Conservation (phyloP, 2,888 invertebrate species). For the Teleogryllus oceanicus region DNA sequence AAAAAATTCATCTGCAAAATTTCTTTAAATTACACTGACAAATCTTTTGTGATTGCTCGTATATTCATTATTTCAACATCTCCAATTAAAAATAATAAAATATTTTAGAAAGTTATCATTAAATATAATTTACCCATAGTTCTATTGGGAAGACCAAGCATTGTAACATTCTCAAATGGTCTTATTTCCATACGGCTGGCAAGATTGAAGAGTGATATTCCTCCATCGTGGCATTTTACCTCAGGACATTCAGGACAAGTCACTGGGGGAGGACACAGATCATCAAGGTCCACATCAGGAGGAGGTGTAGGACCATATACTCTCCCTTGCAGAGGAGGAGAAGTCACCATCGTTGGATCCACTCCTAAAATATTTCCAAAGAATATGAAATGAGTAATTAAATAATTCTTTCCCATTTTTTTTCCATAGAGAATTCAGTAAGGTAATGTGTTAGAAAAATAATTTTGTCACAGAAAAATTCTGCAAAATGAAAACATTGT, state of each 20-base stretch:
- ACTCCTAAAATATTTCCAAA: constrained; percentile 53
- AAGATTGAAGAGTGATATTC: constrained; percentile 57
- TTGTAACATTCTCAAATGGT: constrained; percentile 58
- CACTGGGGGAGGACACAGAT: constrained; percentile 59
- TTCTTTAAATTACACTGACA: background rate
- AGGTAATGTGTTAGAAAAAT: too few relatives aligned
- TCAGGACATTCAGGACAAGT: constrained; percentile 62
- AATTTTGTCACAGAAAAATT: too few relatives aligned
- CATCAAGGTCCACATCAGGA: constrained; percentile 55
- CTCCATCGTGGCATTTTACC: constrained; percentile 56
- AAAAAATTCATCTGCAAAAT: background rate
- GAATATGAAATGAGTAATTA: constrained; percentile 46
- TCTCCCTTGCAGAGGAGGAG: constrained; percentile 48
- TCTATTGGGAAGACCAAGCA: constrained; percentile 54
- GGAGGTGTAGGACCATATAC: constrained; percentile 62
- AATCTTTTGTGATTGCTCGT: background rate
- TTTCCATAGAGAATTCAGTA: too few relatives aligned
- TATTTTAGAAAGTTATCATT: too few relatives aligned
- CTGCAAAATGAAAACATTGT: too few relatives aligned
- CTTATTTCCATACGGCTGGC: constrained; percentile 53
- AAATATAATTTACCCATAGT: constrained; percentile 47
- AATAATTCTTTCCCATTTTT: too few relatives aligned
- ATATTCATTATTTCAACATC: background rate
- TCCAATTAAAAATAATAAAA: too few relatives aligned
- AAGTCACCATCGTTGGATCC: constrained; percentile 54